Evolutionary conservation across 2,888 invertebrate species (phyloP).

Genomic region (Athalia cordata): DNA sequence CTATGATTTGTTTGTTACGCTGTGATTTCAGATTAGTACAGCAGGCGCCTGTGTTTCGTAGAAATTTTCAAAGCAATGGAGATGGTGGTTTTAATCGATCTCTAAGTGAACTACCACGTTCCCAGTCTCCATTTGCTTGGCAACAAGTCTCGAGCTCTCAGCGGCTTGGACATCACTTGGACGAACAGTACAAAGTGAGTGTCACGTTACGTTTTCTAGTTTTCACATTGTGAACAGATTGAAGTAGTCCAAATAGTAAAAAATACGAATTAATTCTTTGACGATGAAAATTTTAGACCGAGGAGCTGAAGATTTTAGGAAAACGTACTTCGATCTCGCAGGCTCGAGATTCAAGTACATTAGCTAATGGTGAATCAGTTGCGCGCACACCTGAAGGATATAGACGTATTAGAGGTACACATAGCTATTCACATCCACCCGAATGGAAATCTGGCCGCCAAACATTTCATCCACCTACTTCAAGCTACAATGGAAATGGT

Average conservation of each 20-base stretch:
- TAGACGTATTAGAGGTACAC: constrained; percentile 66
- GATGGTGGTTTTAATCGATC: constrained; percentile 63
- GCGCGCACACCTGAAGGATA: constrained; percentile 65
- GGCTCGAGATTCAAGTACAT: constrained; percentile 57
- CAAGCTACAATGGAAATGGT: constrained; percentile 58
- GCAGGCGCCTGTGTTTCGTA: constrained; percentile 62
- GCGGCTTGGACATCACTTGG: constrained; percentile 60
- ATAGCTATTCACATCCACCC: constrained; percentile 59
- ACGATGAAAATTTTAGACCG: constrained; percentile 50
- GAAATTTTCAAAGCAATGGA: constrained; percentile 61
- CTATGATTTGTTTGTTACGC: constrained; percentile 13
- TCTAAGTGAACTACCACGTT: constrained; percentile 64
- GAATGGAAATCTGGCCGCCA: constrained; percentile 60
- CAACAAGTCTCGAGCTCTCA: constrained; percentile 59
- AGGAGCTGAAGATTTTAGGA: constrained; percentile 58
- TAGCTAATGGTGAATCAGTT: constrained; percentile 48
- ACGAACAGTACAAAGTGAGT: constrained; percentile 60
- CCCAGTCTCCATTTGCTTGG: constrained; percentile 66
- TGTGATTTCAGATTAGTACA: constrained; percentile 59
- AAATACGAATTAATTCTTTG: background rate
- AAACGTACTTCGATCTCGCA: constrained; percentile 62
- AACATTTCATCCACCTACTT: constrained; percentile 56
- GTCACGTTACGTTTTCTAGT: background rate
- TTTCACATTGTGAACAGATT: background rate
- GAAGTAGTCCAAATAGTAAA: background rate